Base-by-base conservation (phyloP, 2,113 vertebrate genomes). In the Hystrix cristata region DNA sequence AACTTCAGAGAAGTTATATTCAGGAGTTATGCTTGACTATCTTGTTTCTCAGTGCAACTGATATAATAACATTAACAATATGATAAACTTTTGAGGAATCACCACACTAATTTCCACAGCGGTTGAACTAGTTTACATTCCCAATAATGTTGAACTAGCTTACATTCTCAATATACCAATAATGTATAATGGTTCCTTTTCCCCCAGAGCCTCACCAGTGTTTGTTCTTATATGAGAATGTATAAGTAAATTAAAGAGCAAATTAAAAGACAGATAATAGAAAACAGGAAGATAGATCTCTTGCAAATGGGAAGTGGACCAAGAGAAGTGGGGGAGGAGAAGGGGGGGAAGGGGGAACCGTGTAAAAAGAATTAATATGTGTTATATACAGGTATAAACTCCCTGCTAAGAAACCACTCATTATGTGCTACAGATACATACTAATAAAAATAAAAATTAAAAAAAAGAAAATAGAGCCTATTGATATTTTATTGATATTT, bases 401-500 rank as follows among this genome's bases (percentile, higher is more conserved):
- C 46, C 46, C 13, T 6, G 15, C 43, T 46, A 48, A 48, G 46
- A 48, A 48, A 29, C 23, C 7, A 48, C 7, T 29, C 13, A 48
- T 1, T 71, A 34, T 38, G 46, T 7, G 13, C 43, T 6, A 11
- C 43, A 48, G 8, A 48, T 46, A 8, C 4, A 25, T 48, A 6
- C 25, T 78, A 29, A 7, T 8, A 78, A 51, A 78, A 51, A 51
- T 21, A 51, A 46, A 43, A 71, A 71, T 38, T 43, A n/a, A 43
- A 72, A 21, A 27, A 48, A 13, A 29, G 46, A 83, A 64, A 34
- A 19, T 2, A 34, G 25, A 60, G 18, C 53, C 34, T 3, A 1
- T 5, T 4, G 2, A 38, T 69, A 0, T 48, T 29, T 25, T 3
- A 1, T 5, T 4, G 2, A 38, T 69, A 0, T 48, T 29, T 25